Evolutionary conservation across 2,888 invertebrate species (phyloP), one percentile per base, ranked within the genome.

Genomic region (Melanophora roralis): DNA sequence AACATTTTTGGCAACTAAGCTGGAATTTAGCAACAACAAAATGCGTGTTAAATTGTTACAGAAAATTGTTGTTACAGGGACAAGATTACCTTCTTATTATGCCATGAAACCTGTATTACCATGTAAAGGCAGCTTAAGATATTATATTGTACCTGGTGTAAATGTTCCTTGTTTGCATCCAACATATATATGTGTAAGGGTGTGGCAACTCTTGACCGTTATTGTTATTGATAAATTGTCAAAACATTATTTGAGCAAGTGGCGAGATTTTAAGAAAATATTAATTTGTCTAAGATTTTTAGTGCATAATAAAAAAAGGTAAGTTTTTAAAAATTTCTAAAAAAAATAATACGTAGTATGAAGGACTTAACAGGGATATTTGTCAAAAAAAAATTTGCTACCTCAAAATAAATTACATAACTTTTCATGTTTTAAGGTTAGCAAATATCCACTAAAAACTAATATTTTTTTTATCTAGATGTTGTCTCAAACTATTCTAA

Each of bases 401-500:
- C n/a, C n/a, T n/a, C n/a, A n/a, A n/a, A n/a, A n/a, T n/a, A n/a
- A n/a, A n/a, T n/a, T n/a, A n/a, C n/a, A n/a, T n/a, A n/a, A n/a
- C n/a, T n/a, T n/a, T n/a, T n/a, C n/a, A n/a, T n/a, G n/a, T n/a
- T n/a, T n/a, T n/a, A n/a, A n/a, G n/a, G n/a, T n/a, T n/a, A n/a
- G 1, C n/a, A 16, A 51, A 51, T 0, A 27, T 9, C n/a, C n/a
- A n/a, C n/a, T n/a, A n/a, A n/a, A n/a, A n/a, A n/a, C n/a, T n/a
- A n/a, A n/a, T n/a, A n/a, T n/a, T n/a, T 14, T 2, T 38, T 34
- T 11, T 45, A 77, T 81, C 0, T 23, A 81, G 91, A 93, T 93
- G 93, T 89, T 93, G 86, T 90, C 91, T 83, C 91, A 92, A 82
- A 90, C 91, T 55, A 87, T 92, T 81, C 84, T 92, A 78, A 86